These are phyloP conservation scores for Archivesica marissinica DNA, from an alignment of 1,140 invertebrate genomes.

Conservation along the genomic window DNA sequence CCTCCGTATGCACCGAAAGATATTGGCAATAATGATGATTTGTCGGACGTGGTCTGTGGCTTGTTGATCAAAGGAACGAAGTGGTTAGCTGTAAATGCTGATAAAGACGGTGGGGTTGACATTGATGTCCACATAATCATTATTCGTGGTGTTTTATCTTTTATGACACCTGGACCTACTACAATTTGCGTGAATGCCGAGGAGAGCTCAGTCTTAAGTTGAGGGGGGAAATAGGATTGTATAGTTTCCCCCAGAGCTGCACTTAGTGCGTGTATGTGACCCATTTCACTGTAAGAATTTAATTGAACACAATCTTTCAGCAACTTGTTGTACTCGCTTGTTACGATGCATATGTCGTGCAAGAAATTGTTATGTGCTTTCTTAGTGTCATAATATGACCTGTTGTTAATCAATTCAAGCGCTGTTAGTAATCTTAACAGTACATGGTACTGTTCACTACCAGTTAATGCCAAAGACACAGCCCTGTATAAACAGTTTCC, in stretches of 20 bases:
- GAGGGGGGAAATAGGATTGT: constrained; percentile 17
- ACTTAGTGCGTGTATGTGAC: constrained; percentile 50
- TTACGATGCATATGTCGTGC: constrained; percentile 36
- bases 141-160: neutral
- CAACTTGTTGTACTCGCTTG: constrained; percentile 2
- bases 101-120: neutral
- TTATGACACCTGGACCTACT: neutral
- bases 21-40: neutral
- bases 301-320: neutral
- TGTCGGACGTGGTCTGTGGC: neutral
- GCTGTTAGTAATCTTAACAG: constrained; percentile 24
- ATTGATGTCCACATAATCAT: constrained; percentile 53
- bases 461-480: neutral
- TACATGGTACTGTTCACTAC: constrained; percentile 30
- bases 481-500: no score
- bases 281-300: constrained; percentile 48
- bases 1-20: neutral
- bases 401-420: constrained; percentile 37
- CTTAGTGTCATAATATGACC: constrained; percentile 14
- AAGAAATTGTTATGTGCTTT: constrained; percentile 50
- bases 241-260: constrained; percentile 30
- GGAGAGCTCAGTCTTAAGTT: neutral
- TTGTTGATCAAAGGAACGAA: constrained; percentile 27
- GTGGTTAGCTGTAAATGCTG: constrained; percentile 39
- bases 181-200: constrained; percentile 23